These are phyloP conservation scores for Porites lobata DNA, from an alignment of 92 coral and sea anemone genomes.

Conservation along the genomic window DNA sequence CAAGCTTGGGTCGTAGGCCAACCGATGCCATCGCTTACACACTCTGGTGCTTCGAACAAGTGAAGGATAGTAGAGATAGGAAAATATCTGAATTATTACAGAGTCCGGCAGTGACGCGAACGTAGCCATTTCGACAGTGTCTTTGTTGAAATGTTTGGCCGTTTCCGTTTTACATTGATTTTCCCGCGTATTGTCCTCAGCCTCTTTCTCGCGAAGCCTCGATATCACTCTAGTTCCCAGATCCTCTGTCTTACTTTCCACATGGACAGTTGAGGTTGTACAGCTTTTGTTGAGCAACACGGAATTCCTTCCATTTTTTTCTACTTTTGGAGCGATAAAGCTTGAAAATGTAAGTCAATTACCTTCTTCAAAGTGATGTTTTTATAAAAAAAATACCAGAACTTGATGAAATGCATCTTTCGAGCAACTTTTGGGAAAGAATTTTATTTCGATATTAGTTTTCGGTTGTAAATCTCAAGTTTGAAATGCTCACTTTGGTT, in stretches of 20 bases:
- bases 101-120: slow-evolving; percentile 87
- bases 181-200: slow-evolving; percentile 94
- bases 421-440: slow-evolving; percentile 56
- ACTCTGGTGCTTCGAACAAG: slow-evolving; percentile 83
- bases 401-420: slow-evolving; percentile 48
- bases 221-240: slow-evolving; percentile 8
- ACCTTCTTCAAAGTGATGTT: neutral
- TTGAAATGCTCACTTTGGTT: neutral
- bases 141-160: slow-evolving; percentile 34
- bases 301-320: neutral
- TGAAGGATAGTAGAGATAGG: slow-evolving; percentile 82
- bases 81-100: slow-evolving; percentile 82
- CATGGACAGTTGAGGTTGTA: neutral
- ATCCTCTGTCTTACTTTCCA: slow-evolving; percentile 1
- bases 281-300: neutral
- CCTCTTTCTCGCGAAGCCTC: slow-evolving; percentile 72
- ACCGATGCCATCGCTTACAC: slow-evolving; percentile 87
- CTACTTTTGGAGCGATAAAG: neutral
- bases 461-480: slow-evolving; percentile 5
- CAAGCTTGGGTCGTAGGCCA: slow-evolving; percentile 90
- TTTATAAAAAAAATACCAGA: neutral
- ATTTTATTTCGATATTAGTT: slow-evolving; percentile 25
- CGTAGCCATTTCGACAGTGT: slow-evolving; percentile 70
- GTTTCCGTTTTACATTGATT: slow-evolving; percentile 79
- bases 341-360: slow-evolving; percentile 24